Evolutionary conservation across 2,797 vertebrate species (phyloP), one percentile per base, ranked within the genome.

Genomic region (Remorina albescens): DNA sequence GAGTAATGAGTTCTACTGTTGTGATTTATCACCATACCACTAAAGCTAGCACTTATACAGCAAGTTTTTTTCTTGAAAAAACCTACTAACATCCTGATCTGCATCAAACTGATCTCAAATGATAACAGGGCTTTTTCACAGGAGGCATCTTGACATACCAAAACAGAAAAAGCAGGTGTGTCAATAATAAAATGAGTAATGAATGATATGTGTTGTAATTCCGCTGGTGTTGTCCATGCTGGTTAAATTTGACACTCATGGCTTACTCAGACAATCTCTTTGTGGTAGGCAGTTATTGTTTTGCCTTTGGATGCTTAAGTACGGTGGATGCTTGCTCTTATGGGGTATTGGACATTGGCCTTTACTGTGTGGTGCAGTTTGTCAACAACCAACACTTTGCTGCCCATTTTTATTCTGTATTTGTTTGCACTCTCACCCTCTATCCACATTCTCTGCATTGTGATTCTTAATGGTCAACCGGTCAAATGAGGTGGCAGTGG

Each of bases 361-460:
- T 75, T 71, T 28, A 39, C 8, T 1, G 18, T 62, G 54, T 56
- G 36, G 5, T 59, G 64, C 61, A 70, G 59, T 57, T 1, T 0
- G 51, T 32, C 6, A 67, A 39, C 42, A 37, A 10, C 53, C 60
- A 58, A 32, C 58, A 39, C 54, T 77, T 69, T 62, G 55, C 70
- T 69, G 53, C 67, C 1, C 69, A n/a, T n/a, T 59, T 74, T 77
- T 21, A 72, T 21, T 7, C 64, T 21, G 42, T 74, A 51, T 83
- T 80, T 81, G 59, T 82, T 75, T 81, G 56, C 54, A 53, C 80
- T 54, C 37, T 90, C 75, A 78, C 74, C 83, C 57, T 16, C 37
- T 26, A 54, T 65, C 55, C 69, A 65, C 69, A 64, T 72, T 78
- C 57, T 50, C 49, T 66, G 62, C 51, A 39, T 74, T 53, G 82